Evolutionary conservation across 2,888 invertebrate species (phyloP).

Genomic region (Meiosimyza platycephala): DNA sequence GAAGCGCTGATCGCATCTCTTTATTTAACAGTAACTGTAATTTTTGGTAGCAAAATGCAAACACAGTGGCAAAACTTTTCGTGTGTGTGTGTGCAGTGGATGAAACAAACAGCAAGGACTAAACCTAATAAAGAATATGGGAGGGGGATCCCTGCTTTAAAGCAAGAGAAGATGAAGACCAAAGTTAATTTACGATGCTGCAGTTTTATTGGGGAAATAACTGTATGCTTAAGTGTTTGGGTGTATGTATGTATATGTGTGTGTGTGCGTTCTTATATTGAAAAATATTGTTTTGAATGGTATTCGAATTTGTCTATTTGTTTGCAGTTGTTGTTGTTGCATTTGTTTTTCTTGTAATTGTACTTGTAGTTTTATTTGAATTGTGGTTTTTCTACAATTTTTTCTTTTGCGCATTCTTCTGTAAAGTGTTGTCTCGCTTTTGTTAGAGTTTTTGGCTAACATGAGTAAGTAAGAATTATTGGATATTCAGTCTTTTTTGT

Average conservation of each 20-base stretch:
- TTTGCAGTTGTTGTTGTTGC: slow-evolving; percentile 17
- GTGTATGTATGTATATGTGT: too few relatives aligned
- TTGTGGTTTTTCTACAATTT: slow-evolving; percentile 18
- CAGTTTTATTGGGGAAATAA: slow-evolving; percentile 67
- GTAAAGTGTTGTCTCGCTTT: not conserved
- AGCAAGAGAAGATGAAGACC: slow-evolving; percentile 39
- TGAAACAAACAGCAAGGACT: slow-evolving; percentile 19
- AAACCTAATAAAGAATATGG: slow-evolving; percentile 5
- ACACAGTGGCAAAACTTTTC: slow-evolving; percentile 39
- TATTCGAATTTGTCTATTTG: slow-evolving; percentile 28
- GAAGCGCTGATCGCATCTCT: slow-evolving; percentile 61
- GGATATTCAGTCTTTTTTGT: slow-evolving; percentile 3
- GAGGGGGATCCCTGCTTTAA: slow-evolving; percentile 23
- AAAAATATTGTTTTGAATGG: slow-evolving; percentile 35
- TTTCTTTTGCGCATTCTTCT: not conserved
- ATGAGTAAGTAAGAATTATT: slow-evolving; percentile 11
- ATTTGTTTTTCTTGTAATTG: slow-evolving; percentile 12
- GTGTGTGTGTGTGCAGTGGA: slow-evolving; percentile 16
- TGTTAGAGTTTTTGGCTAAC: not conserved
- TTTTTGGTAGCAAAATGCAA: slow-evolving; percentile 23
- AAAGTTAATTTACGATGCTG: slow-evolving; percentile 63
- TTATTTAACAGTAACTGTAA: slow-evolving; percentile 29
- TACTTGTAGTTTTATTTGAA: slow-evolving; percentile 21
- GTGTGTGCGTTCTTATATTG: slow-evolving; percentile 31
- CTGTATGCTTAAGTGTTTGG: slow-evolving; percentile 48